Base-by-base conservation (phyloP, 2,888 invertebrate genomes). In the Byasa hedistus region DNA sequence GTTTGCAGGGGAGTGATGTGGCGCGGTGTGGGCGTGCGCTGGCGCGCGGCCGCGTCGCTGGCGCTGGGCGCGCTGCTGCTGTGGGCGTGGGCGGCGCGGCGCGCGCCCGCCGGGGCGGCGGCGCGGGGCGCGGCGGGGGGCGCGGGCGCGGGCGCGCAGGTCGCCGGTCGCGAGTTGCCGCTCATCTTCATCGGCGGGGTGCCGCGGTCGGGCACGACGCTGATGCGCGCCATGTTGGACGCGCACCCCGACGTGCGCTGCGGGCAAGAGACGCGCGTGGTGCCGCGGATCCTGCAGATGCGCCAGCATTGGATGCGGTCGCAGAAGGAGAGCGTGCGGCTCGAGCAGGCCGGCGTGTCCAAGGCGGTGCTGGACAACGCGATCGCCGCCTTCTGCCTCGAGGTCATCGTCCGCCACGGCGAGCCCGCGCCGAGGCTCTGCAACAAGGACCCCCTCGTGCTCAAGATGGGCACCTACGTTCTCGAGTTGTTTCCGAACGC, bases 371-470 rank as follows among this genome's bases (percentile, higher is more conserved):
- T 99, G 83, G 98, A 99, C 90, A 95, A 97, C 78, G 99, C 99
- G 65, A 96, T 99, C 77, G 97, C 98, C 51, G 96, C 99, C 57
- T 99, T 99, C 91, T 98, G 98, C 80, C 92, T 99, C 72, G 98
- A 99, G 91, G 96, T 98, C 80, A 98, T 99, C 77, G 98, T 97
- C 68, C 95, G 96, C 74, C 99, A 99, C 90, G 99, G 99, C 56
- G 98, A 98, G 79, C 96, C 98, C 36, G 99, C 99, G 64, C 95
- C 97, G 69, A 93, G 98, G 62, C 94, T 99, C 71, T 99, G 99
- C 93, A 99, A 99, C 93, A 99, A 99, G 91, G 99, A 99, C 92
- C 99, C 99, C 62, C 95, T 99, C 74, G 98, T 98, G 67, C 94
- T 99, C 75, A 99, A 99, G 92, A 98, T 98, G 94, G 98, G 98